A percentile compares a stretch with the other conserved stretches of the same genome.
These are phyloP conservation scores for Agrypnus murinus DNA, from an alignment of 2,888 invertebrate genomes.

Conservation along the genomic window DNA sequence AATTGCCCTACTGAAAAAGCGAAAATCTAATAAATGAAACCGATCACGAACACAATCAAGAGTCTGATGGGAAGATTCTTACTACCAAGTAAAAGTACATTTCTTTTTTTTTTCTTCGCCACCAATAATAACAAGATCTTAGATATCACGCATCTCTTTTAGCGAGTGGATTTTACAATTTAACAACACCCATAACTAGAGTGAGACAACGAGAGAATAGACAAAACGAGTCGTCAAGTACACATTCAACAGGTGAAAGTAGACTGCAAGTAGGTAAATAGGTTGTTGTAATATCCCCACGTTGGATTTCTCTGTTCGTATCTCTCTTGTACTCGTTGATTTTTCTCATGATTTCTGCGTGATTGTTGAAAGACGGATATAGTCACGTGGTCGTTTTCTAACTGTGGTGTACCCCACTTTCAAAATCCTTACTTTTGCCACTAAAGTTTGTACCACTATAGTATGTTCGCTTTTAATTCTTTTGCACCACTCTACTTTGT, in stretches of 20 bases:
- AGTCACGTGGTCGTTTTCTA: conserved; percentile 62
- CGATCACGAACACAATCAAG: conserved; percentile 20
- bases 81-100: conserved; percentile 58
- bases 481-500: conserved; percentile 57
- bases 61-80: conserved; percentile 29
- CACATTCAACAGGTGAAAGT: conserved; percentile 68
- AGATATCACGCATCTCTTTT: conserved; percentile 20
- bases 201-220: conserved; percentile 27
- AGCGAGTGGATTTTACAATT: background rate
- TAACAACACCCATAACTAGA: conserved; percentile 19
- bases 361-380: conserved; percentile 51
- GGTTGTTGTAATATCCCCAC: conserved; percentile 65
- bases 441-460: conserved; percentile 55
- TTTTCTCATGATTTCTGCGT: conserved; percentile 20
- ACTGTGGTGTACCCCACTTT: conserved; percentile 62
- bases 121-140: conserved; percentile 14
- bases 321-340: conserved; percentile 51
- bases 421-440: conserved; percentile 57
- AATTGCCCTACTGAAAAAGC: conserved; percentile 15
- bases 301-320: conserved; percentile 64
- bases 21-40: conserved; percentile 32
- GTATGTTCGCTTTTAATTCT: conserved; percentile 55
- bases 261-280: conserved; percentile 70
- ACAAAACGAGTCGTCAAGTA: conserved; percentile 36
- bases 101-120: conserved; percentile 51